A percentile compares a stretch with the other conserved stretches of the same genome.
Conservation (phyloP, 1,140 invertebrate genomes). For the Drosophila insularis region DNA sequence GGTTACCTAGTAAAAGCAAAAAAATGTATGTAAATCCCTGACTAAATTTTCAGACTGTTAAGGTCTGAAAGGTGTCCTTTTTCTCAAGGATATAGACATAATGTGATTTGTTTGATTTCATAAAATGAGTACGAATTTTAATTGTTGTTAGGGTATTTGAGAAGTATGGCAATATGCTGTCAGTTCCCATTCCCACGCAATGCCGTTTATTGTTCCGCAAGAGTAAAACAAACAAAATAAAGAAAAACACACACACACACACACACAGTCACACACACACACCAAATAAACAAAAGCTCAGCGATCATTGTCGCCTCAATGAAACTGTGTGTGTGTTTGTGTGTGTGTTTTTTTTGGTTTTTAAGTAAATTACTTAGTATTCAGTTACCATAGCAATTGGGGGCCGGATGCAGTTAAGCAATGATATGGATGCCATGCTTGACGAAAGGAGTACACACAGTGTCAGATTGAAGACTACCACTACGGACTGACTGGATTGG, state of each 20-base stretch:
- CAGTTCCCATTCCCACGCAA: slow-evolving; percentile 72
- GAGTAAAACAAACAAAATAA: slow-evolving; percentile 22
- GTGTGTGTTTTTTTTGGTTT: slow-evolving; percentile 14
- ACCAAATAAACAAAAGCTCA: slow-evolving; percentile 69
- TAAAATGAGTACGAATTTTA: not conserved
- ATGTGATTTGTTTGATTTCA: too few relatives aligned
- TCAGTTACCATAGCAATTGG: slow-evolving; percentile 67
- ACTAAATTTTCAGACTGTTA: too few relatives aligned
- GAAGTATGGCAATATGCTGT: slow-evolving; percentile 29
- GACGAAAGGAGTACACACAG: slow-evolving; percentile 18
- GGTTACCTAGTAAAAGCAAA: too few relatives aligned
- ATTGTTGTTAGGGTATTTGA: slow-evolving; percentile 8
- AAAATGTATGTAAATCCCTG: too few relatives aligned
- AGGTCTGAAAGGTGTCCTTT: too few relatives aligned
- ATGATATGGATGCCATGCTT: slow-evolving; percentile 7
- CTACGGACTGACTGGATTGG: not conserved
- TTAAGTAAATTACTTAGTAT: slow-evolving; percentile 67
- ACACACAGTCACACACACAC: not conserved
- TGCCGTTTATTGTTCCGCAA: slow-evolving; percentile 55
- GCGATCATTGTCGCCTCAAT: slow-evolving; percentile 67
- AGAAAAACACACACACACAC: not conserved
- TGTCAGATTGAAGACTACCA: not conserved
- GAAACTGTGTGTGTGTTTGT: slow-evolving; percentile 17
- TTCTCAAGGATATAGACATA: too few relatives aligned
- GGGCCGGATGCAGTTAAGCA: slow-evolving; percentile 48